phyloP scores from a whole-genome alignment of 2,888 invertebrate genomes.

The Chrysopilus asiliformis region DNA sequence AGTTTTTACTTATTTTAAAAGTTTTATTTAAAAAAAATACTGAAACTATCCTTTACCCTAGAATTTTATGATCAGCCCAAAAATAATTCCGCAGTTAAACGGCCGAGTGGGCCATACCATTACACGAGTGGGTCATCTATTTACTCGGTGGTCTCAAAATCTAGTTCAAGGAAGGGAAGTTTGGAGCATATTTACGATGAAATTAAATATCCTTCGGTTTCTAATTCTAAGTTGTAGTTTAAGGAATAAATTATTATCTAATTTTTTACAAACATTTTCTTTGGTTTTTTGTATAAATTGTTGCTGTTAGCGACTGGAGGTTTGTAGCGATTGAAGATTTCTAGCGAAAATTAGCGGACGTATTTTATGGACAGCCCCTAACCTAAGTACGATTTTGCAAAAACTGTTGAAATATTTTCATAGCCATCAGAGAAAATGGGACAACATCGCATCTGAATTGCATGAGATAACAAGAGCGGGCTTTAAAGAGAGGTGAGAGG shows the following conservation, averaged over 20 bases:
- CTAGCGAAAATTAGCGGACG: too few species aligned
- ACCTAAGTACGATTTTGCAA: neutral
- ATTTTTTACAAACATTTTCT: neutral
- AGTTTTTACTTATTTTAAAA: too few species aligned
- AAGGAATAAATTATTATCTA: neutral
- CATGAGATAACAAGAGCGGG: too few species aligned
- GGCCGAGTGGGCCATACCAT: conserved; percentile 20
- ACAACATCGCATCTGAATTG: too few species aligned
- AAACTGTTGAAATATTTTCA: too few species aligned
- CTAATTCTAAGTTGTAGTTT: neutral
- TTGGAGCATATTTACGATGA: conserved; percentile 33
- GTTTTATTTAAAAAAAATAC: too few species aligned
- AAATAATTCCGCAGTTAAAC: conserved; percentile 23
- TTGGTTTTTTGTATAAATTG: neutral
- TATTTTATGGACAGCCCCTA: too few species aligned
- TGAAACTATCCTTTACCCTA: too few species aligned
- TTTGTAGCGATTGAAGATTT: too few species aligned
- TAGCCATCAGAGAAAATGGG: too few species aligned
- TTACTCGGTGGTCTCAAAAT: conserved; percentile 29
- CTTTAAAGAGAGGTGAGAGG: too few species aligned
- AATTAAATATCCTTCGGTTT: conserved; percentile 27
- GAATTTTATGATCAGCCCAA: conserved; percentile 34
- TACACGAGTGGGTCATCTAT: conserved; percentile 27
- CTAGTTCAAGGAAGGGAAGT: conserved; percentile 29
- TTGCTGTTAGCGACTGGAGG: neutral